Evolutionary conservation across 2,888 invertebrate species (phyloP).

Genomic region (Heliconius erato): DNA sequence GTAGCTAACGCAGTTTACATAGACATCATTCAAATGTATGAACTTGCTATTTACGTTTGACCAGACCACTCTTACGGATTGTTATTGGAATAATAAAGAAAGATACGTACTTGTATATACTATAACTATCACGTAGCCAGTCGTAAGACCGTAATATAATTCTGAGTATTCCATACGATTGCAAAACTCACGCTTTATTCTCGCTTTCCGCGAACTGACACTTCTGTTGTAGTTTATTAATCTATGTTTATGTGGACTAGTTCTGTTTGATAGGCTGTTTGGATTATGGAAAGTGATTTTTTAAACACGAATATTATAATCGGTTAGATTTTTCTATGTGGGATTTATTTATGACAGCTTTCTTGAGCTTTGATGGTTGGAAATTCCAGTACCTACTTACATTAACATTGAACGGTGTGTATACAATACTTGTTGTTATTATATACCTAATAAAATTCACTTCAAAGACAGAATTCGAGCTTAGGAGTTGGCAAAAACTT

Average conservation of each 20-base stretch:
- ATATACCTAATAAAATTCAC: constrained; percentile 18
- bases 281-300: constrained; percentile 61
- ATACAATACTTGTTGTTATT: constrained; percentile 20
- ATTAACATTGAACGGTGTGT: constrained; percentile 2
- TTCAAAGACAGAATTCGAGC: not conserved
- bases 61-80: constrained; percentile 85
- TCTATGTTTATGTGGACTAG: constrained; percentile 78
- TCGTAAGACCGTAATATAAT: constrained; percentile 72
- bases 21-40: constrained; percentile 85
- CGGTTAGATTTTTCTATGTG: constrained; percentile 38
- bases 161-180: constrained; percentile 77
- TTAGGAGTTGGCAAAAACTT: not conserved
- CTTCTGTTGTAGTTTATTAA: constrained; percentile 81
- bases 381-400: not conserved
- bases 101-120: constrained; percentile 68
- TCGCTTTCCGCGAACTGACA: constrained; percentile 79
- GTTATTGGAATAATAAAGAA: constrained; percentile 86
- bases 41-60: constrained; percentile 85
- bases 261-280: constrained; percentile 58
- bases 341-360: constrained; percentile 20
- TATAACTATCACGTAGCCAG: constrained; percentile 65
- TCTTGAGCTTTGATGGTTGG: constrained; percentile 22
- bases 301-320: constrained; percentile 57
- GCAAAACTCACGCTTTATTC: constrained; percentile 82
- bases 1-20: constrained; percentile 80